A percentile compares a stretch with the other conserved stretches of the same genome.
Evolutionary conservation across 2,113 vertebrate species (phyloP).

Genomic region (Campylomormyrus tamandua): DNA sequence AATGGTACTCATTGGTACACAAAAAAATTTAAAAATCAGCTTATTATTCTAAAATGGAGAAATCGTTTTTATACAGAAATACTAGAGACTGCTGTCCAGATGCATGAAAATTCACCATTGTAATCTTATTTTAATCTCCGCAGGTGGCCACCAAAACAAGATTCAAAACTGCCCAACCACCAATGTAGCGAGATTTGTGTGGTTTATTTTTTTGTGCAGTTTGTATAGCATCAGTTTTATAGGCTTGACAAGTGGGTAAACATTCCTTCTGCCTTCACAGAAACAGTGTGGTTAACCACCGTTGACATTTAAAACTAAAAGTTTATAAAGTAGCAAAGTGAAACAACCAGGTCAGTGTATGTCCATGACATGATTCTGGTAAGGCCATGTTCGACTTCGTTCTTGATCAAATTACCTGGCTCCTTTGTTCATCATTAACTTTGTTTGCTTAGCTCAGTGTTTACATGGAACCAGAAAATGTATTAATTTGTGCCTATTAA

Average conservation of each 20-base stretch:
- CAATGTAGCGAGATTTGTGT: background rate
- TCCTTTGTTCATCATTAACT: background rate
- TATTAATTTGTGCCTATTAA: background rate
- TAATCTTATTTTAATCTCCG: background rate
- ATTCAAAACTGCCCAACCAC: background rate
- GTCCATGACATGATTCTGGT: background rate
- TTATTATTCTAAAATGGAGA: background rate
- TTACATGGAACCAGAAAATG: background rate
- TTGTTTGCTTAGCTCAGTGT: background rate
- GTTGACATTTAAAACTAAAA: constrained; percentile 22
- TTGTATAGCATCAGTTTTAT: background rate
- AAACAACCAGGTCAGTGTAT: background rate
- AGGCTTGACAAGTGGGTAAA: background rate
- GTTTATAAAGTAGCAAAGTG: background rate
- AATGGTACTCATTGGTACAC: background rate
- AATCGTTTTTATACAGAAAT: background rate
- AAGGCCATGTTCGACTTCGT: background rate
- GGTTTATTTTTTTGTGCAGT: background rate
- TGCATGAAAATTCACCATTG: background rate
- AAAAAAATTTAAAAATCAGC: background rate
- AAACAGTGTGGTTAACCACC: constrained; percentile 30
- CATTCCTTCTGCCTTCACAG: constrained; percentile 13
- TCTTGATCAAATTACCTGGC: background rate
- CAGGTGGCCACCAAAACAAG: background rate
- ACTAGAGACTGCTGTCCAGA: background rate